Percentiles rank a stretch among this genome's conserved stretches.
Conservation (phyloP, 2,113 vertebrate genomes). For the Benitochromis conjunctus region DNA sequence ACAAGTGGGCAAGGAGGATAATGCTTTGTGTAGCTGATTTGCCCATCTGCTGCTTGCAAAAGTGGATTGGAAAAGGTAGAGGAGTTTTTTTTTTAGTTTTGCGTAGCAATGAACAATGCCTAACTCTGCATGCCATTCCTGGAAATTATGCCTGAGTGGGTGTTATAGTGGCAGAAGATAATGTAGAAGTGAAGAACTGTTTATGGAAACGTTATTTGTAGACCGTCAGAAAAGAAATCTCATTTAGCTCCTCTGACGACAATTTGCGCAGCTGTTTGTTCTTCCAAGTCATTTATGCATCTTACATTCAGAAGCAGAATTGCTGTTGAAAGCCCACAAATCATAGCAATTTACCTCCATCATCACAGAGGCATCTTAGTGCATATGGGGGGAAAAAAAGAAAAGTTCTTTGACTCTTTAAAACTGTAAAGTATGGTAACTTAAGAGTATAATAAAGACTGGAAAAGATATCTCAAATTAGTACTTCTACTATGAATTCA, state of each 20-base stretch:
- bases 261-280: constrained; percentile 17
- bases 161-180: neutral
- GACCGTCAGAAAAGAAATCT: constrained; percentile 12
- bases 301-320: neutral
- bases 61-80: neutral
- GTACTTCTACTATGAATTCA: neutral
- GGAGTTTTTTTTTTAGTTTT: neutral
- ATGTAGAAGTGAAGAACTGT: neutral
- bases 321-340: neutral
- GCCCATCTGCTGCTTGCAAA: neutral
- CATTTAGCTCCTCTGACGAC: neutral
- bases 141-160: neutral
- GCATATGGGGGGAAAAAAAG: neutral
- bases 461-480: neutral
- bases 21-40: constrained; percentile 22
- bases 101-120: neutral
- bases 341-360: neutral
- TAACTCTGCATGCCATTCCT: neutral
- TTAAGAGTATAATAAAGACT: neutral
- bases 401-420: neutral
- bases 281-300: neutral
- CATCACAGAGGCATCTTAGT: neutral
- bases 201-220: neutral
- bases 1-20: neutral
- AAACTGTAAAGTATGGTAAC: neutral